phyloP scores from a whole-genome alignment of 1,140 invertebrate species.

The Metopolophium dirhodum region DNA sequence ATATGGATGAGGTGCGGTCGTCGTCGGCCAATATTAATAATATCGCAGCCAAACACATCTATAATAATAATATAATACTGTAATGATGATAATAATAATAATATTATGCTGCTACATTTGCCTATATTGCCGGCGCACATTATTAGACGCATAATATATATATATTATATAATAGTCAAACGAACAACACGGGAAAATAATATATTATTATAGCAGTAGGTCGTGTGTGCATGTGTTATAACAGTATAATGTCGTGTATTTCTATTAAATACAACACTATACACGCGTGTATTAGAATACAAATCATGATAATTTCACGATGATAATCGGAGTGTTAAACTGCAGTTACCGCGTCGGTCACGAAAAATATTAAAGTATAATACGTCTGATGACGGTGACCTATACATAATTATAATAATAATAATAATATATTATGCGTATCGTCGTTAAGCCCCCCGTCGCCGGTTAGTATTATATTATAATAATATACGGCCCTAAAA shows the following conservation, averaged over 20 bases:
- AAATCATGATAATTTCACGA: conserved; percentile 3
- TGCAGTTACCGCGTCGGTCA: neutral
- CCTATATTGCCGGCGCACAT: neutral
- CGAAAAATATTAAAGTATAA: neutral
- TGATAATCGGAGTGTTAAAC: conserved; percentile 6
- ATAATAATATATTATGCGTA: neutral
- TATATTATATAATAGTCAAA: neutral
- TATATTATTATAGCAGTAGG: neutral
- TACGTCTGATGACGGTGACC: neutral
- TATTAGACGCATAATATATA: neutral
- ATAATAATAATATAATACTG: neutral
- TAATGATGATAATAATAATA: neutral
- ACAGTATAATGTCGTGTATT: neutral
- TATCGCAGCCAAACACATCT: neutral
- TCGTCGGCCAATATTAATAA: neutral
- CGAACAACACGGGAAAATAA: neutral
- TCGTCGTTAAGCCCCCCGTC: neutral
- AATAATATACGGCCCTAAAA: conserved; percentile 1
- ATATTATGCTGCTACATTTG: neutral
- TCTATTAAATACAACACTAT: neutral
- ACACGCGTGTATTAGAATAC: neutral
- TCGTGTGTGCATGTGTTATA: neutral
- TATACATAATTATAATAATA: neutral
- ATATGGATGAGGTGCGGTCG: neutral
- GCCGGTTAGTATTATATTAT: neutral